Base-by-base conservation (phyloP, 2,888 invertebrate genomes). In the Drosophila nigricruria region DNA sequence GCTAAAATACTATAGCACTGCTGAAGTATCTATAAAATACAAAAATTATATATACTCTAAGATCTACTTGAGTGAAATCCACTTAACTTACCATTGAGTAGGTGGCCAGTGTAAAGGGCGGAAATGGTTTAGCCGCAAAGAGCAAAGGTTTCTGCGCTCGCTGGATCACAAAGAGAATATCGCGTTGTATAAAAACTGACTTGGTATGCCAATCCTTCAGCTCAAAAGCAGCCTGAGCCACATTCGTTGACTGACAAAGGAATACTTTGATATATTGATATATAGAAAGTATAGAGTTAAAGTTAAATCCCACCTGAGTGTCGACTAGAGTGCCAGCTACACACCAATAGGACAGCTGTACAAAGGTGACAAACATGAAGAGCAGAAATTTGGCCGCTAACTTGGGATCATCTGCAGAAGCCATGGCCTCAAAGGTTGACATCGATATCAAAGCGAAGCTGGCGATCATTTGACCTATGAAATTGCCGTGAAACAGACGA, bases 341-440 rank as follows among this genome's bases (percentile, higher is more conserved):
- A 62, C 92, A 92, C 90, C 91, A 92, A 34, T 82, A 85, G 45
- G 92, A 88, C 4, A 92, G 57, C 53, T 92, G 91, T 42, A 81
- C 42, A 6, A 91, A 88, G 5, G 80, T 78, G 4, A 86, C 57
- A 18, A 90, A 23, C 83, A 89, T 82, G 45, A 87, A 90, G 3
- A 85, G 64, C 32, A 83, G 71, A 75, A 92, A 92, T 54, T 91
- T 91, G 14, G 88, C 61, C 0, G 90, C 88, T 38, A 88, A 73
- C 60, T 89, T 74, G 4, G 83, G 88, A 50, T 90, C 78, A 14
- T n/a, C 25, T 81, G 77, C 12, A 2, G 89, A 83, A 27, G 82
- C 60, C 56, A 90, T 77, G 0, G 89, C 79, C 66, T 91, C 91
- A 61, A 92, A 91, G 5, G 89, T 89, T 10, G 91, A 83, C 49